Evolutionary conservation across 2,888 invertebrate genomes (phyloP).

Genomic region (Arenicola marina): DNA sequence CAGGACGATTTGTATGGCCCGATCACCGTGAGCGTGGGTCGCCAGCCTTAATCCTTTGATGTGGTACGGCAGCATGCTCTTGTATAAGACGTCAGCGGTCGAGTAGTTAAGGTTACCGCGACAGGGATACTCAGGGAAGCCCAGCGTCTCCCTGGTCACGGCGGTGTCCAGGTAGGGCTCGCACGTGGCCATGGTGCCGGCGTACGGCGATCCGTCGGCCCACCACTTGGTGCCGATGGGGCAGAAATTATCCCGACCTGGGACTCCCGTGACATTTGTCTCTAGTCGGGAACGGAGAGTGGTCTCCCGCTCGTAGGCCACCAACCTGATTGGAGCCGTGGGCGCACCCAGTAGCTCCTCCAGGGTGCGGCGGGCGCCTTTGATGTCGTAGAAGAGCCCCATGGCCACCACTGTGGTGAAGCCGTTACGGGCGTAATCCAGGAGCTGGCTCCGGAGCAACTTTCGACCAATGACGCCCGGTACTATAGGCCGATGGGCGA

Average conservation of each 20-base stretch:
- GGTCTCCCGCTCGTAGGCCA: background rate
- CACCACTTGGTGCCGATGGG: background rate
- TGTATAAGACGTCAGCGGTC: background rate
- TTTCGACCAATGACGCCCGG: too few species aligned
- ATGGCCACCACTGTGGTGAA: background rate
- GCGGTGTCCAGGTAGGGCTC: background rate
- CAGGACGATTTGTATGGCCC: background rate
- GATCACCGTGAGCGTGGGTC: background rate
- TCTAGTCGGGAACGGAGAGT: background rate
- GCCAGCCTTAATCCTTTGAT: background rate
- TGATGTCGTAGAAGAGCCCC: background rate
- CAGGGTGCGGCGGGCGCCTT: too few species aligned
- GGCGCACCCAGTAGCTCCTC: background rate
- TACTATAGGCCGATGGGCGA: too few species aligned
- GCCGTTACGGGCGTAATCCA: background rate
- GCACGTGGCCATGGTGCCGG: background rate
- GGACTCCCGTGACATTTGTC: background rate
- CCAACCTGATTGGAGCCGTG: background rate
- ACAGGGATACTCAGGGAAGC: background rate
- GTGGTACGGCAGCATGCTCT: background rate
- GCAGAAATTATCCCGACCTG: background rate
- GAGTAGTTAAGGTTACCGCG: background rate
- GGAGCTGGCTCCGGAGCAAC: too few species aligned
- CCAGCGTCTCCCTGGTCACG: background rate
- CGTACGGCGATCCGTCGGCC: background rate